Percentiles rank a stretch among this genome's conserved stretches.
Evolutionary conservation across 2,113 vertebrate genomes (phyloP).

Genomic region (Epinephelus moara): DNA sequence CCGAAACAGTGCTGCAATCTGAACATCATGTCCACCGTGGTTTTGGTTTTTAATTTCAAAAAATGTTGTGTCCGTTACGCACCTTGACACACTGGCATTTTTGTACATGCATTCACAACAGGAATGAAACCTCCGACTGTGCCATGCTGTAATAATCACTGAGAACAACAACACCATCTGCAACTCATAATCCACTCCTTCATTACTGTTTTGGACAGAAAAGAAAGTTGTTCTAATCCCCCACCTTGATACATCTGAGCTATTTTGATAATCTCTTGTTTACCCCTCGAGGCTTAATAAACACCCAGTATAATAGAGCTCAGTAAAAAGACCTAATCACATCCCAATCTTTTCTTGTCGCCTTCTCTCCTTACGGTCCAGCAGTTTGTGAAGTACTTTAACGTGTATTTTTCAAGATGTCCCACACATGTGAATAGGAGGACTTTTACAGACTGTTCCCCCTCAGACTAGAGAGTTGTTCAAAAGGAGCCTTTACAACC

Average conservation of each 20-base stretch:
- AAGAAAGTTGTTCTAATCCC: background rate
- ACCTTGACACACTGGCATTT: conserved; percentile 22
- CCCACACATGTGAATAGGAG: background rate
- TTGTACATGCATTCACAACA: background rate
- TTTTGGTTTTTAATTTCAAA: conserved; percentile 1
- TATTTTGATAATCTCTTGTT: conserved; percentile 37
- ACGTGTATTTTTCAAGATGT: conserved; percentile 1
- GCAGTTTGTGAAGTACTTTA: background rate
- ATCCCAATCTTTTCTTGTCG: conserved; percentile 9
- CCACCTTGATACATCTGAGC: background rate
- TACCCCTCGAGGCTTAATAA: conserved; percentile 42
- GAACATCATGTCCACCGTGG: background rate
- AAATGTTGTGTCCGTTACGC: conserved; percentile 15
- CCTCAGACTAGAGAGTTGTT: background rate
- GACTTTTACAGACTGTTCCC: background rate
- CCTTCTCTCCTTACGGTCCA: background rate
- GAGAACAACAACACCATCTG: conserved; percentile 49
- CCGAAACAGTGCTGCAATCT: no score
- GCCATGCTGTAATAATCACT: conserved; percentile 7
- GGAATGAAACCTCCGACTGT: background rate
- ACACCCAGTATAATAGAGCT: conserved; percentile 1
- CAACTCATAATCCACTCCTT: conserved; percentile 23
- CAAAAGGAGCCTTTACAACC: conserved; percentile 10
- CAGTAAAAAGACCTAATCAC: background rate
- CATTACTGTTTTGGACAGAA: background rate